These are phyloP conservation scores for Pimephales promelas DNA, from an alignment of 2,113 vertebrate genomes.

Conservation along the genomic window DNA sequence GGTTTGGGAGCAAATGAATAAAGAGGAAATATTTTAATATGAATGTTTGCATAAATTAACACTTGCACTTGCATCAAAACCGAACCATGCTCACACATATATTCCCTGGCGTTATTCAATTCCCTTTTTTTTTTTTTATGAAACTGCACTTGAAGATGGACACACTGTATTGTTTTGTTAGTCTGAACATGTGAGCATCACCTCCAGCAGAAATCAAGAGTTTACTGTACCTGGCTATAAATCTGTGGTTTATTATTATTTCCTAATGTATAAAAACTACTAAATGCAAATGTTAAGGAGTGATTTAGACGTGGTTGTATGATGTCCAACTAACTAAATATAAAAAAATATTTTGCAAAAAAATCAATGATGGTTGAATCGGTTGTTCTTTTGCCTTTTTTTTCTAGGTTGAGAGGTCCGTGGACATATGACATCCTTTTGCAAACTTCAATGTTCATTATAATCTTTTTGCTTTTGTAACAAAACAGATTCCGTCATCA, in stretches of 20 bases:
- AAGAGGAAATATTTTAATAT: not conserved
- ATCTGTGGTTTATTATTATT: not conserved
- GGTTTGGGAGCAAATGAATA: slow-evolving; percentile 21
- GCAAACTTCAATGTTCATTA: not conserved
- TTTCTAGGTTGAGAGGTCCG: not conserved
- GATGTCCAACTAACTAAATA: not conserved
- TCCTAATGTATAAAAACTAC: not conserved
- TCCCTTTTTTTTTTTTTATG: not conserved
- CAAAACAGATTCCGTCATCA: not conserved
- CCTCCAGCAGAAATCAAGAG: not conserved
- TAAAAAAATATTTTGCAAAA: not conserved
- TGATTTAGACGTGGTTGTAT: not conserved
- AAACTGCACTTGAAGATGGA: not conserved
- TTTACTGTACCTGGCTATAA: not conserved
- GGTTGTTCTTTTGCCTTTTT: not conserved
- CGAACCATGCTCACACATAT: not conserved
- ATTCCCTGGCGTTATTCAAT: not conserved
- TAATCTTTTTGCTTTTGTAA: not conserved
- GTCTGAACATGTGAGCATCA: no score
- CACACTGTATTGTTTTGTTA: not conserved
- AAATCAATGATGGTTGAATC: not conserved
- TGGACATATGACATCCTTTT: not conserved
- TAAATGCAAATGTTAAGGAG: not conserved
- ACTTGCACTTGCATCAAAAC: not conserved
- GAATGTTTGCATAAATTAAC: not conserved